phyloP scores from a whole-genome alignment of 1,140 invertebrate species.

The Patella vulgata region DNA sequence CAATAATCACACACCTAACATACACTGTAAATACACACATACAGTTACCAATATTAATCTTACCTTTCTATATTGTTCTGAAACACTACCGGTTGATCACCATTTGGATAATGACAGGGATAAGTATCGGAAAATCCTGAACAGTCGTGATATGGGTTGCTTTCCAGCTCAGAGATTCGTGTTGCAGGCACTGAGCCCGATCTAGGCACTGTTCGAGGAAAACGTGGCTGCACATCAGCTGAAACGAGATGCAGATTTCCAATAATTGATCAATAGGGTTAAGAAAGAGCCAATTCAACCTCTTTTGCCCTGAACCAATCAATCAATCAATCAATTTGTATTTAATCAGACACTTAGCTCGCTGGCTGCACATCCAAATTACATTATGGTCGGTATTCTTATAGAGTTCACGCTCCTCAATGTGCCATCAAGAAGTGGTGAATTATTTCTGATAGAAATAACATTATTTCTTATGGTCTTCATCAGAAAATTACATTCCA shows the following conservation, averaged over 20 bases:
- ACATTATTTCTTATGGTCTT: too few relatives aligned
- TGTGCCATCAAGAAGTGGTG: too few relatives aligned
- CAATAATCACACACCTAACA: not conserved
- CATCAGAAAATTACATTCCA: too few relatives aligned
- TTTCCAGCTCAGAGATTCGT: slow-evolving; percentile 26
- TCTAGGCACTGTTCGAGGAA: slow-evolving; percentile 51
- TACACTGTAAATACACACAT: not conserved
- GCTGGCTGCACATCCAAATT: slow-evolving; percentile 1
- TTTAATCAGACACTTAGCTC: slow-evolving; percentile 11
- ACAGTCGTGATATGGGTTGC: slow-evolving; percentile 29
- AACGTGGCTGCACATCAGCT: slow-evolving; percentile 42
- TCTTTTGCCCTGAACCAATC: slow-evolving; percentile 7
- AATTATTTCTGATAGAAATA: too few relatives aligned
- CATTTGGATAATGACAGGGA: slow-evolving; percentile 41
- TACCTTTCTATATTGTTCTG: slow-evolving; percentile 46
- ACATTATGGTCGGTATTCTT: too few relatives aligned
- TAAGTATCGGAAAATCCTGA: slow-evolving; percentile 35
- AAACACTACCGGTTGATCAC: slow-evolving; percentile 29
- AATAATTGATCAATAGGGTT: slow-evolving; percentile 3
- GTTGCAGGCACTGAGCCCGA: slow-evolving; percentile 66
- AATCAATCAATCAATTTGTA: slow-evolving; percentile 18
- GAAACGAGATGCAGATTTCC: slow-evolving; percentile 7
- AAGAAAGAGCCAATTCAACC: slow-evolving; percentile 8
- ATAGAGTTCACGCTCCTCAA: too few relatives aligned
- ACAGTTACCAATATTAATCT: too few relatives aligned